Evolutionary conservation across 2,888 invertebrate genomes (phyloP).

Genomic region (Diachrysia chrysitis): DNA sequence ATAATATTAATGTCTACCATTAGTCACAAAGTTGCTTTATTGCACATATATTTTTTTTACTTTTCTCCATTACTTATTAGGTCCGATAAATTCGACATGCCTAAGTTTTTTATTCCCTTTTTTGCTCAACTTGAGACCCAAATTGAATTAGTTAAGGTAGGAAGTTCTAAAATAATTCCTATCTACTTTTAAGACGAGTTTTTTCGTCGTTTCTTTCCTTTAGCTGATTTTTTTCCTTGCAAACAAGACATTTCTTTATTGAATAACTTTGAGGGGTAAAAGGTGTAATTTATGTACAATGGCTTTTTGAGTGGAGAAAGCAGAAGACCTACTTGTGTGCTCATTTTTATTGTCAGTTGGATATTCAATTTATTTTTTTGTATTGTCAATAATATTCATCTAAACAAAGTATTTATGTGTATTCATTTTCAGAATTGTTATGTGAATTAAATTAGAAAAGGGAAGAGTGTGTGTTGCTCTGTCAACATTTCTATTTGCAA

Average conservation of each 20-base stretch:
- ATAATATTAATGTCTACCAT: slow-evolving; percentile 18
- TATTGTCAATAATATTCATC: background rate
- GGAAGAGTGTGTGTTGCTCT: background rate
- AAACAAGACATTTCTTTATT: slow-evolving; percentile 53
- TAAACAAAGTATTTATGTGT: background rate
- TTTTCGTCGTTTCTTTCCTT: slow-evolving; percentile 43
- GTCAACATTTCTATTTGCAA: background rate
- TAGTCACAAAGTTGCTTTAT: slow-evolving; percentile 34
- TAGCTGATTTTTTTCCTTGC: slow-evolving; percentile 40
- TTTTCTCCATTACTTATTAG: slow-evolving; percentile 34
- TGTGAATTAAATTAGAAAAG: background rate
- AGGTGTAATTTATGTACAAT: slow-evolving; percentile 42
- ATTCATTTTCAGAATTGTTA: background rate
- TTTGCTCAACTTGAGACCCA: slow-evolving; percentile 45
- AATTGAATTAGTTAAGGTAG: slow-evolving; percentile 60
- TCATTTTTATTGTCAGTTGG: background rate
- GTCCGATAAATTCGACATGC: slow-evolving; percentile 45
- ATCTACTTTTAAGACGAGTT: slow-evolving; percentile 53
- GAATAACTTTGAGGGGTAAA: slow-evolving; percentile 48
- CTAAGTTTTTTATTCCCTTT: slow-evolving; percentile 44
- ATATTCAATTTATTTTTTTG: background rate
- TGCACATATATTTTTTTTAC: slow-evolving; percentile 25
- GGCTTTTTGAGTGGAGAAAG: slow-evolving; percentile 14
- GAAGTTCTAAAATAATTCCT: slow-evolving; percentile 57
- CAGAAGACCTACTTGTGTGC: background rate